These are phyloP conservation scores for Galaxea fascicularis DNA, from an alignment of 92 coral and sea anemone species.

Conservation along the genomic window DNA sequence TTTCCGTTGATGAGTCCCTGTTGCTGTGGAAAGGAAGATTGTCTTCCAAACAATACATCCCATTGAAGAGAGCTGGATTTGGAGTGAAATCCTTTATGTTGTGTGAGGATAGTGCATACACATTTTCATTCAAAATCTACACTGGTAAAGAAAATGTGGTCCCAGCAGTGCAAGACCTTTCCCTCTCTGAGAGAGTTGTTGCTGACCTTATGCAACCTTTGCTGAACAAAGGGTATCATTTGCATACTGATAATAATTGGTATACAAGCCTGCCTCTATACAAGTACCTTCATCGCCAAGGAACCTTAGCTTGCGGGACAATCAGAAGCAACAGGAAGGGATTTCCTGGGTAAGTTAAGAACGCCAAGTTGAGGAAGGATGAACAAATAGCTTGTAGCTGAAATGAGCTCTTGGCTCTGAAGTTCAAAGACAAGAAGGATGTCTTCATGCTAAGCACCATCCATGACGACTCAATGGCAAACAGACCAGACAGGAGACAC, in stretches of 20 bases:
- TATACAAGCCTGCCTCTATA: no score
- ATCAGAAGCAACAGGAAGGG: slow-evolving; percentile 4
- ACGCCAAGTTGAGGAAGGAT: neutral
- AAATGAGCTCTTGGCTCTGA: no score
- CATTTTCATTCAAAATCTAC: slow-evolving; percentile 26
- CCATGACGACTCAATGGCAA: no score
- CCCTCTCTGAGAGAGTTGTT: slow-evolving; percentile 15
- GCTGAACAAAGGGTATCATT: slow-evolving; percentile 46
- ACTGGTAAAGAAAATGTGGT: neutral
- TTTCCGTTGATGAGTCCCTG: slow-evolving; percentile 58
- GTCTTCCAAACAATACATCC: slow-evolving; percentile 65
- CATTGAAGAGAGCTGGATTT: slow-evolving; percentile 49
- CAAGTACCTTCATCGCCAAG: no score
- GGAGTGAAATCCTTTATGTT: slow-evolving; percentile 57
- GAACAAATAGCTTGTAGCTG: neutral
- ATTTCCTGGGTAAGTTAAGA: neutral
- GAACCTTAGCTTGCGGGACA: no score
- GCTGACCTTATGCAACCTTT: slow-evolving; percentile 36
- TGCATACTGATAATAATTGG: no score
- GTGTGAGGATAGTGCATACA: slow-evolving; percentile 64
- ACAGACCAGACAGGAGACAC: no score
- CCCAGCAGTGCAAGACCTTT: neutral
- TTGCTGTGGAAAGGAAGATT: slow-evolving; percentile 69
- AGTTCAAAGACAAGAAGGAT: no score
- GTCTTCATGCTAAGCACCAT: no score